phyloP scores from a whole-genome alignment of 2,888 invertebrate genomes.

The Drepana falcataria region DNA sequence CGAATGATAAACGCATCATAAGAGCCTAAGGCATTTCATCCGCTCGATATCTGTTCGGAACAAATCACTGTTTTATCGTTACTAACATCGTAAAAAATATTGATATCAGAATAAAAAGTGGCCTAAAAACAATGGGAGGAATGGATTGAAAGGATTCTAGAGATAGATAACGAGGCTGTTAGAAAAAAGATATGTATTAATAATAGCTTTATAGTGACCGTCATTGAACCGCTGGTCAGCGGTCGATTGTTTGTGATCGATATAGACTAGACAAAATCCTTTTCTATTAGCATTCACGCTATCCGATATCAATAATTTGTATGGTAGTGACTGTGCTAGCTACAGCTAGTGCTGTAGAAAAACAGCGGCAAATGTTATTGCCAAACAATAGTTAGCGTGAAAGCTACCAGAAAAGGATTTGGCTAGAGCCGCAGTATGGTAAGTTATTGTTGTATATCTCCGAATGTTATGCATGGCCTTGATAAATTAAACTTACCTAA shows the following conservation, averaged over 20 bases:
- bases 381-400: too few species aligned
- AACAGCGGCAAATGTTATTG: too few species aligned
- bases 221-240: constrained; percentile 48
- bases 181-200: constrained; percentile 69
- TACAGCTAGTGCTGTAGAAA: too few species aligned
- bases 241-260: constrained; percentile 28
- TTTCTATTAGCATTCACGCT: not conserved
- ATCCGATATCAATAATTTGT: too few species aligned
- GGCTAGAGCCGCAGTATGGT: too few species aligned
- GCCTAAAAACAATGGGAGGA: constrained; percentile 75
- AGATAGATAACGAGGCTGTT: constrained; percentile 62
- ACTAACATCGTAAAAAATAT: constrained; percentile 74
- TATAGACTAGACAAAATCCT: constrained; percentile 26
- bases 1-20: constrained; percentile 69
- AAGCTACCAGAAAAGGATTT: too few species aligned
- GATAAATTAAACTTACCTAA: too few species aligned
- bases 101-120: constrained; percentile 75
- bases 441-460: too few species aligned
- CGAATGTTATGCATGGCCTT: too few species aligned
- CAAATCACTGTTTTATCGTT: constrained; percentile 76
- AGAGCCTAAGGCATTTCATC: constrained; percentile 55
- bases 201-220: constrained; percentile 65
- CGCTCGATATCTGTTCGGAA: constrained; percentile 65
- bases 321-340: too few species aligned
- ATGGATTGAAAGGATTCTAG: constrained; percentile 74